Evolutionary conservation across 2,113 vertebrate genomes (phyloP).

Genomic region (zebrafish (Danio rerio)): GRCz12tu NC_133195.1:27703001-27703500

Average conservation of each 20-base stretch:
- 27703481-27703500: slow-evolving; percentile 53
- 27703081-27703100: background rate
- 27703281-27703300: slow-evolving; percentile 12
- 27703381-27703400: slow-evolving; percentile 52
- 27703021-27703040: too few species aligned
- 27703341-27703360: slow-evolving; percentile 3
- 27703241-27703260: background rate
- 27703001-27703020: too few species aligned
- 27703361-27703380: slow-evolving; percentile 30
- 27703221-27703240: background rate
- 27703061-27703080: background rate
- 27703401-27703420: slow-evolving; percentile 39
- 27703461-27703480: slow-evolving; percentile 15
- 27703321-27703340: background rate
- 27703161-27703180: background rate
- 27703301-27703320: slow-evolving; percentile 19
- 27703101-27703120: background rate
- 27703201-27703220: background rate
- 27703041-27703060: background rate
- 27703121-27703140: background rate
- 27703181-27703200: background rate
- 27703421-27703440: slow-evolving; percentile 63
- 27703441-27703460: slow-evolving; percentile 44
- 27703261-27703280: background rate
- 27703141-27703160: background rate